Evolutionary conservation across 2,797 vertebrate species (phyloP).

Genomic region (Ataeniobius toweri): DNA sequence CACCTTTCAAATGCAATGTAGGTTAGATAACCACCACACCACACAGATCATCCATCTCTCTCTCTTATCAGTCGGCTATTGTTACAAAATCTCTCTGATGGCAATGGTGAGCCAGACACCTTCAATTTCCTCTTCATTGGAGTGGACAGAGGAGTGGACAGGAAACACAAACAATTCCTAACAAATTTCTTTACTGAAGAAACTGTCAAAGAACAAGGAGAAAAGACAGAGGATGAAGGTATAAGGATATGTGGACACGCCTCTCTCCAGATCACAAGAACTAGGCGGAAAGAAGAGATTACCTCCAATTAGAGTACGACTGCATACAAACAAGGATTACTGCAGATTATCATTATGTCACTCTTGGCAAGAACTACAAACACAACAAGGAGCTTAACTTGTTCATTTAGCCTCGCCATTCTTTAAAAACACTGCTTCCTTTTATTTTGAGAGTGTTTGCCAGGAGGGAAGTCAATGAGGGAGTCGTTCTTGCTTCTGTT

Average conservation of each 20-base stretch:
- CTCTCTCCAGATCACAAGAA: constrained; percentile 5
- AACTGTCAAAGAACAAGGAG: not conserved
- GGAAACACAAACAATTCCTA: not conserved
- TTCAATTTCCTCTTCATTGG: constrained; percentile 20
- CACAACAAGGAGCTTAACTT: constrained; percentile 8
- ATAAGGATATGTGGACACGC: not conserved
- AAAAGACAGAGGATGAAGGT: not conserved
- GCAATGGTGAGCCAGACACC: constrained; percentile 32
- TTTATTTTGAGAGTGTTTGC: constrained; percentile 8
- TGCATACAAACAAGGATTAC: constrained; percentile 64
- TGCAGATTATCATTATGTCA: constrained; percentile 64
- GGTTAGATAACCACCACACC: not conserved
- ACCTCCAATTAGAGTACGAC: constrained; percentile 65
- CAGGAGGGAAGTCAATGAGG: not conserved
- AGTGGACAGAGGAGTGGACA: not conserved
- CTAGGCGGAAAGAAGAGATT: constrained; percentile 52
- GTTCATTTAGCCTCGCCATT: constrained; percentile 28
- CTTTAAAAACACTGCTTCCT: constrained; percentile 1
- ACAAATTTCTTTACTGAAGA: not conserved
- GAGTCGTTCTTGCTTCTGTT: not conserved
- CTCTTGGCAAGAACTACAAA: constrained; percentile 34
- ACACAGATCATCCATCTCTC: constrained; percentile 17
- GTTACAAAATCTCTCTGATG: constrained; percentile 35
- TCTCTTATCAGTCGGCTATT: constrained; percentile 26
- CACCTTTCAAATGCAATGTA: constrained; percentile 7